These are phyloP conservation scores for Pleuronectes platessa DNA, from an alignment of 2,113 vertebrate genomes.

Conservation along the genomic window DNA sequence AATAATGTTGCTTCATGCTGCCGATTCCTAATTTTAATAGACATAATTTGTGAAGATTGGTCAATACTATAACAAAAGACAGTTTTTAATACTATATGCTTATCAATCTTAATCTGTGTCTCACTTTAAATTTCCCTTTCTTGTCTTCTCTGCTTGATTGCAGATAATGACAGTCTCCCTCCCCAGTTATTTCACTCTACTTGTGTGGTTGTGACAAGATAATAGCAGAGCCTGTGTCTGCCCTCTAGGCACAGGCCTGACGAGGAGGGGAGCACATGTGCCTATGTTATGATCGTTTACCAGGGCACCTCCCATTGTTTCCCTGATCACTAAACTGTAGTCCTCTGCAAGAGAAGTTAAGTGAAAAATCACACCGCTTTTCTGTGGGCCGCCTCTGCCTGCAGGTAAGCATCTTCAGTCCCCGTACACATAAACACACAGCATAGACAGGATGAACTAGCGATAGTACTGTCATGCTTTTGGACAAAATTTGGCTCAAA, in stretches of 20 bases:
- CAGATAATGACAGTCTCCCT: slow-evolving; percentile 70
- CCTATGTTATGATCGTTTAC: slow-evolving; percentile 53
- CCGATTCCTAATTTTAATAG: neutral
- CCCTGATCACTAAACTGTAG: slow-evolving; percentile 63
- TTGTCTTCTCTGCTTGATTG: slow-evolving; percentile 54
- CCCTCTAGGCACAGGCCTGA: slow-evolving; percentile 72
- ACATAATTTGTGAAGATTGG: neutral
- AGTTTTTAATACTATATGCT: slow-evolving; percentile 30
- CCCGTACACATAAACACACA: slow-evolving; percentile 25
- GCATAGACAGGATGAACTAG: neutral
- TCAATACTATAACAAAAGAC: neutral
- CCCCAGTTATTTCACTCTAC: slow-evolving; percentile 30
- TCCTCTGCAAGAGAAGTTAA: slow-evolving; percentile 71
- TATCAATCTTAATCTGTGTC: slow-evolving; percentile 50
- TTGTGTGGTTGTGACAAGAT: slow-evolving; percentile 63
- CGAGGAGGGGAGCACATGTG: slow-evolving; percentile 58
- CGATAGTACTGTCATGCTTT: neutral
- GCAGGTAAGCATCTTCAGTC: slow-evolving; percentile 41
- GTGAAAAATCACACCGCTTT: slow-evolving; percentile 71
- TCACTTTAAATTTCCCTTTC: slow-evolving; percentile 66
- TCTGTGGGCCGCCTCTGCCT: slow-evolving; percentile 33
- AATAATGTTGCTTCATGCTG: neutral
- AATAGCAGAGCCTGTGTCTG: slow-evolving; percentile 74
- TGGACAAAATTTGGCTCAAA: too few species aligned
- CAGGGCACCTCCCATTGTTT: slow-evolving; percentile 60